Evolutionary conservation across 2,113 vertebrate species (phyloP).

Genomic region (Pituophis catenifer): DNA sequence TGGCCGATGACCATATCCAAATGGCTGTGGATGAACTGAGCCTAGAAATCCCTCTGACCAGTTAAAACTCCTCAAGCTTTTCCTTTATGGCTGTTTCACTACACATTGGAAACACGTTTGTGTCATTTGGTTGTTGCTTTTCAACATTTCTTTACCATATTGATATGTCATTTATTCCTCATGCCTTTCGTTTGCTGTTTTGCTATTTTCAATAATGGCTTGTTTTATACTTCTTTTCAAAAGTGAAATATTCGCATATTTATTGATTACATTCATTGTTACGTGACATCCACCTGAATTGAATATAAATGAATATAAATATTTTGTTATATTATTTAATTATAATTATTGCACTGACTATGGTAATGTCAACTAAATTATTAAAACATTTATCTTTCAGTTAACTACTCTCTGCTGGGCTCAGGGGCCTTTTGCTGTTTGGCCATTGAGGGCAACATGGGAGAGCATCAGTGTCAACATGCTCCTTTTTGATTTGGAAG

Average conservation of each 20-base stretch:
- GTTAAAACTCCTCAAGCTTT: not conserved
- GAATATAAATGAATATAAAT: not conserved
- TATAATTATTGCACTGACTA: not conserved
- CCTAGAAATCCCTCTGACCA: not conserved
- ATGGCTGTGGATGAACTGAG: not conserved
- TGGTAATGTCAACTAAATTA: not conserved
- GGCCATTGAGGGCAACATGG: constrained; percentile 67
- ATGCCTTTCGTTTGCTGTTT: not conserved
- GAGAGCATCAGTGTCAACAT: constrained; percentile 65
- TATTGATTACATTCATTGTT: not conserved
- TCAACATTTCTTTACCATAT: not conserved
- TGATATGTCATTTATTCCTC: not conserved
- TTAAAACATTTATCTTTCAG: constrained; percentile 39
- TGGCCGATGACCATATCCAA: not conserved
- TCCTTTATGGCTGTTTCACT: not conserved
- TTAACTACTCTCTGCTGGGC: constrained; percentile 14
- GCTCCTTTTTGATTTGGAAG: constrained; percentile 75
- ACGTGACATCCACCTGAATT: not conserved
- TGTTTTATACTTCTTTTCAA: not conserved
- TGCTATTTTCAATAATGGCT: not conserved
- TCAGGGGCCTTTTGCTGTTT: constrained; percentile 63
- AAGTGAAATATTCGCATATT: not conserved
- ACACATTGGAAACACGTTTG: not conserved
- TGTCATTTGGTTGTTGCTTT: not conserved
- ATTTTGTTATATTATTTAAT: not conserved